Percentiles rank a stretch among this genome's conserved stretches.
Evolutionary conservation across 2,113 vertebrate species (phyloP).

Genomic region (Stigmatopora argus): DNA sequence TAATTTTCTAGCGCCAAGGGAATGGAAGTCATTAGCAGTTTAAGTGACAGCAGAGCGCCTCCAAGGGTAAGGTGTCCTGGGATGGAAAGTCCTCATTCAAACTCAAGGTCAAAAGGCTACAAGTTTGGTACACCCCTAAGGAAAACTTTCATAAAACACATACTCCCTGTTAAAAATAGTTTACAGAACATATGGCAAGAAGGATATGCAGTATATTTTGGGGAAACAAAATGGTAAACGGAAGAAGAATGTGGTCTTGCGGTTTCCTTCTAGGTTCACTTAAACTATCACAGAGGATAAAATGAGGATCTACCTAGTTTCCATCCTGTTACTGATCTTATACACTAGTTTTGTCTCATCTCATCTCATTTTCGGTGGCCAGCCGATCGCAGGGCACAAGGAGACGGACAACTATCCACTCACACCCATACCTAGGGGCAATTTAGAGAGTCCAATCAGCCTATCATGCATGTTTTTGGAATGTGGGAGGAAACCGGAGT

Average conservation of each 20-base stretch:
- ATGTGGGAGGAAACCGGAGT: no score
- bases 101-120: constrained; percentile 46
- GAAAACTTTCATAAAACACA: constrained; percentile 7
- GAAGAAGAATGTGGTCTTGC: constrained; percentile 9
- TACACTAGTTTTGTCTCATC: no score
- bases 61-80: constrained; percentile 51
- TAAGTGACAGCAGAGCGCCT: constrained; percentile 60
- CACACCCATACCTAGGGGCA: no score
- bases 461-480: no score
- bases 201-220: constrained; percentile 9
- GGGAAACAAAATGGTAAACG: constrained; percentile 15
- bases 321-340: background rate
- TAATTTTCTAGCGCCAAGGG: constrained; percentile 55
- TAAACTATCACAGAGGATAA: background rate
- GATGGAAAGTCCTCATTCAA: constrained; percentile 52
- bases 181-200: constrained; percentile 20
- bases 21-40: constrained; percentile 53
- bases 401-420: no score
- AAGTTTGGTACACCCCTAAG: constrained; percentile 31
- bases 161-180: constrained; percentile 31
- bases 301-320: background rate
- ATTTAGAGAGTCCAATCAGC: no score
- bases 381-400: no score
- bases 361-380: no score
- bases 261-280: constrained; percentile 24